Conservation (phyloP, 2,113 vertebrate species). For the Rhabdomys dilectus region DNA sequence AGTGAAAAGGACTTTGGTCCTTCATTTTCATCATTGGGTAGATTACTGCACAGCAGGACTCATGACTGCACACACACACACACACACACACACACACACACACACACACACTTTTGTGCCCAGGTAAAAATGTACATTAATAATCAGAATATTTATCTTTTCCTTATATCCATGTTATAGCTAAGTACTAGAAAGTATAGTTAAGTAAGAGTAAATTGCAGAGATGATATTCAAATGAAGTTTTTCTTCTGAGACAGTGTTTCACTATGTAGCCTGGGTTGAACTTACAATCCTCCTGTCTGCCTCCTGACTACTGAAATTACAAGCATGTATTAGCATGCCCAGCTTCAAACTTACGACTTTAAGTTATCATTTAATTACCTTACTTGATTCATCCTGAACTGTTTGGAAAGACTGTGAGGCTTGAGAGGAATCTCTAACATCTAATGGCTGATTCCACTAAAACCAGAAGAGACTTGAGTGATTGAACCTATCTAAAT, state of each 20-base stretch:
- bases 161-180: not conserved
- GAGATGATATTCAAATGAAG: not conserved
- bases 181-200: constrained; percentile 2
- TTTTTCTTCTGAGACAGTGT: not conserved
- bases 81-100: not conserved
- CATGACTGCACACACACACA: too few relatives aligned
- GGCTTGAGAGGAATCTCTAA: not conserved
- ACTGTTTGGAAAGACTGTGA: not conserved
- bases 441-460: not conserved
- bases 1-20: constrained; percentile 35
- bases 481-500: constrained; percentile 17
- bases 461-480: constrained; percentile 43
- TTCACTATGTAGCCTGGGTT: not conserved
- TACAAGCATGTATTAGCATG: not conserved
- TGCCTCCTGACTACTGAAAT: not conserved
- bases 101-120: not conserved
- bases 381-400: not conserved
- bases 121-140: not conserved
- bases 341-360: not conserved
- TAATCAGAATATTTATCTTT: constrained; percentile 25
- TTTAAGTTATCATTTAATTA: not conserved
- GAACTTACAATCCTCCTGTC: not conserved
- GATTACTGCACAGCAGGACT: not conserved
- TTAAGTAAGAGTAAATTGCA: constrained; percentile 46
- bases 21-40: not conserved